Evolutionary conservation across 2,888 invertebrate genomes (phyloP).

Genomic region (Leptinotarsa haldemani): DNA sequence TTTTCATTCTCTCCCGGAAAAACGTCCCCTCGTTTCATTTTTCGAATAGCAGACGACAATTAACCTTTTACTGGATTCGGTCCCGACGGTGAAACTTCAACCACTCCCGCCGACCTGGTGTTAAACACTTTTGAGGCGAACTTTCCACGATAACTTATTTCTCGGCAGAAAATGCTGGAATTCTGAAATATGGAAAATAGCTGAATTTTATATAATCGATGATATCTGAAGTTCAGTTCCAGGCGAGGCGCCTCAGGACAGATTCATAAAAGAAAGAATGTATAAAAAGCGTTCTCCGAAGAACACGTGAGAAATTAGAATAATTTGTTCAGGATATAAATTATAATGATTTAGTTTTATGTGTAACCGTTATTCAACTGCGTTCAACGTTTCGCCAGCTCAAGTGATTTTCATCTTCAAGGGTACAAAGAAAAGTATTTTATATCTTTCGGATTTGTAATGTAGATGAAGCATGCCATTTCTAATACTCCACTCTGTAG

Average conservation of each 20-base stretch:
- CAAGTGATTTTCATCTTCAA: too few species aligned
- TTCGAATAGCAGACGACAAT: conserved; percentile 38
- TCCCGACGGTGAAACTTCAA: conserved; percentile 24
- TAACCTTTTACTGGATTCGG: conserved; percentile 34
- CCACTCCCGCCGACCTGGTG: conserved; percentile 19
- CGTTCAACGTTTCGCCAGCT: too few species aligned
- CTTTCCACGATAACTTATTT: background rate
- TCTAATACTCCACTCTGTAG: too few species aligned
- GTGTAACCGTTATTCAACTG: too few species aligned
- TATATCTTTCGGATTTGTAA: too few species aligned
- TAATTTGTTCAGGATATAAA: too few species aligned
- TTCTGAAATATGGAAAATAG: background rate
- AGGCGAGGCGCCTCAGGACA: background rate
- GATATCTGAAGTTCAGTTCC: background rate
- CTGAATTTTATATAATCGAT: background rate
- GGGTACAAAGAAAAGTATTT: too few species aligned
- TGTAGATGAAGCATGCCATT: too few species aligned
- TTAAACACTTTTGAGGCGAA: conserved; percentile 1
- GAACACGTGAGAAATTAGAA: too few species aligned
- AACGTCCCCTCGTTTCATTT: conserved; percentile 30
- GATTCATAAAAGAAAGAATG: too few species aligned
- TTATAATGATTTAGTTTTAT: too few species aligned
- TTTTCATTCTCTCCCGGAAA: conserved; percentile 17
- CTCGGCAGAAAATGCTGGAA: background rate
- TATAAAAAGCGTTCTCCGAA: too few species aligned